Evolutionary conservation across 2,888 invertebrate genomes (phyloP), one percentile per base, ranked within the genome.

Genomic region (Rutpela maculata): DNA sequence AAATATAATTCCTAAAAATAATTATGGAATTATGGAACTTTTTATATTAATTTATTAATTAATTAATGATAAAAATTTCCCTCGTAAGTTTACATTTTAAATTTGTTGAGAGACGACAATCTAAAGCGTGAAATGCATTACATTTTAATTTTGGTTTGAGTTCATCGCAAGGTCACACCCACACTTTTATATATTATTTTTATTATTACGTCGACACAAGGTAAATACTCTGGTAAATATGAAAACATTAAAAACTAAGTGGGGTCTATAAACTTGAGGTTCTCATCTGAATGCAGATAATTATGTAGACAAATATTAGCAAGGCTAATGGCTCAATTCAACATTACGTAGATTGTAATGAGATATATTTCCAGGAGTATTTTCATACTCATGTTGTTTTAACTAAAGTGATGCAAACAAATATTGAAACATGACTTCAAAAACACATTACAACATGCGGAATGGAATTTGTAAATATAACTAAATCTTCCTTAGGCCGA

Each of bases 81-180:
- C 7, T 59, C 11, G 4, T 22, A 59, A 22, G 31, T 15, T 50
- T 50, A 50, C 2, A 50, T n/a, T n/a, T n/a, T 50, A n/a, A 1
- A 17, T n/a, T 50, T 50, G 6, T n/a, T 7, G 50, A n/a, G 50
- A 15, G 50, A 12, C 15, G 50, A 50, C n/a, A 50, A 50, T n/a
- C 50, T 50, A 50, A 50, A 15, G n/a, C 15, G n/a, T n/a, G n/a
- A 50, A 50, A 50, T 43, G 43, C 43, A 50, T 50, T 50, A 43
- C 6, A 50, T 50, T 50, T 22, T 59, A 80, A 78, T 81, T 81
- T 82, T 72, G 78, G 78, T 71, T 74, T 75, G 77, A 81, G 82
- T 81, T 80, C 80, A 81, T 67, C 72, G 78, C 81, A 82, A 82
- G 78, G 82, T 82, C 82, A 76, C 80, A 75, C 82, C 82, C 71